These are phyloP conservation scores for Gobio gobio DNA, from an alignment of 2,113 vertebrate genomes.

Conservation along the genomic window DNA sequence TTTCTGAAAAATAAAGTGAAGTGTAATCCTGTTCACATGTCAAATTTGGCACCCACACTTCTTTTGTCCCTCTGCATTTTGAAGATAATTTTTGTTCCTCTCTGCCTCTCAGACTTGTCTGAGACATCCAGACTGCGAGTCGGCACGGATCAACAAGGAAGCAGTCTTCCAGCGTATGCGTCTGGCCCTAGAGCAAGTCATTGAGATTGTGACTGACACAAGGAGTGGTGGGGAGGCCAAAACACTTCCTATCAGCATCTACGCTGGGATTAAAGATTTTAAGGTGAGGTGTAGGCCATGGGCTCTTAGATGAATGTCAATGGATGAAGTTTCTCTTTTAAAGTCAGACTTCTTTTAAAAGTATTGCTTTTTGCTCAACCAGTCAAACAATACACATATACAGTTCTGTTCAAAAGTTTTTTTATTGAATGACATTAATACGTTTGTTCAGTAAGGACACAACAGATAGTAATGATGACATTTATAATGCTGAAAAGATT, in stretches of 20 bases:
- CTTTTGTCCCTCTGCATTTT: conserved; percentile 45
- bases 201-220: conserved; percentile 94
- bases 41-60: conserved; percentile 27
- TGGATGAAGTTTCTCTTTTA: conserved; percentile 9
- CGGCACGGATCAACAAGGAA: conserved; percentile 94
- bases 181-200: conserved; percentile 92
- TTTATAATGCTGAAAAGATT: not conserved
- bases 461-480: not conserved
- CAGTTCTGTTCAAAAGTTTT: not conserved
- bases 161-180: conserved; percentile 97
- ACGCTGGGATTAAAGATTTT: conserved; percentile 90
- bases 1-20: not conserved
- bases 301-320: not conserved
- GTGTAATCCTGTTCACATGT: not conserved
- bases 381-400: not conserved
- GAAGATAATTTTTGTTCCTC: conserved; percentile 21
- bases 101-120: conserved; percentile 87
- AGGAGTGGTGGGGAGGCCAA: conserved; percentile 82
- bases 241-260: conserved; percentile 85
- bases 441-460: not conserved
- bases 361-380: not conserved
- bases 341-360: not conserved
- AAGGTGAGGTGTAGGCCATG: conserved; percentile 79
- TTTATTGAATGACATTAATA: not conserved
- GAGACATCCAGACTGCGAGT: conserved; percentile 97